Base-by-base conservation (phyloP, 1,140 invertebrate genomes). In the Drosophila obscura region DNA sequence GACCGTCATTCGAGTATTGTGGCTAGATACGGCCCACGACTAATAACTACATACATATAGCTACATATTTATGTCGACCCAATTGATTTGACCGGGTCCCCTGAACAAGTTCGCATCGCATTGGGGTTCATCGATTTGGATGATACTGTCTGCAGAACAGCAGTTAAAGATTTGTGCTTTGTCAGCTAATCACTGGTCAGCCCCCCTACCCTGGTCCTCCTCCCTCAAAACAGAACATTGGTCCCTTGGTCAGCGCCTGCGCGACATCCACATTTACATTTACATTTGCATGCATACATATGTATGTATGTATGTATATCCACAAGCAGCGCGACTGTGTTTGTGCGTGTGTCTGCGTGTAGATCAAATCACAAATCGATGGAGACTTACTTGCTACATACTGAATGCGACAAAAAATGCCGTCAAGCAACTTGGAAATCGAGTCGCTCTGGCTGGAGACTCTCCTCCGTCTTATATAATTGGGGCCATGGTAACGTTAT, bases 361-460 rank as follows among this genome's bases (percentile, higher is more conserved):
- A 69, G 71, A 80, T 80, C 64, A 74, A 64, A 79, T 43, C 52
- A 43, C 31, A 76, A 72, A 58, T 65, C 72, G 41, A 59, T 57
- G 61, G 31, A 50, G 31, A 41, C 69, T 45, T 46, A 39, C 31
- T 2, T 28, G 35, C 11, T 39, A 13, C 35, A 39, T 39, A 39
- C 35, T 39, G 35, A 39, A 39, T 39, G 35, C 56, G 69, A 75
- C 56, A 59, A 74, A 79, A 80, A 80, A 80, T 80, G 77, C 26
- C 15, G 77, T 80, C 65, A 53, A 69, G 49, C 65, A 56, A 80
- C 51, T 80, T 71, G 56, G 41, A 55, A 59, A 71, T 74, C 59
- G 76, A 64, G 65, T 65, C 63, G 51, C 60, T 39, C 11, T 52
- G 24, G 19, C 35, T 53, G 46, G 48, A 45, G 49, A 31, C 31